Conservation (phyloP, 2,888 invertebrate species). For the Cremastinae sp. region DNA sequence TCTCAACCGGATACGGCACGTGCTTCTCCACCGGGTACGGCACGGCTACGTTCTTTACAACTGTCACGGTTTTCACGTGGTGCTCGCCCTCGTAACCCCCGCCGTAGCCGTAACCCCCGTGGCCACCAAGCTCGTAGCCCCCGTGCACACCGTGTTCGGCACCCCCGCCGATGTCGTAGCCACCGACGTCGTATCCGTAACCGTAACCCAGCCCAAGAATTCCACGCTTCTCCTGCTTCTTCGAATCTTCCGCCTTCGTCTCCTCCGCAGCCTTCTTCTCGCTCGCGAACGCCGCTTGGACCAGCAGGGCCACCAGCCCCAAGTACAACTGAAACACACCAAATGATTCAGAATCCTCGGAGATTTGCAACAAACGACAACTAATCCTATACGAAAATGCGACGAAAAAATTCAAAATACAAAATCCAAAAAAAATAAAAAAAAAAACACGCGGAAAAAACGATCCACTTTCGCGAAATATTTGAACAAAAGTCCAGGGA, state of each 20-base stretch:
- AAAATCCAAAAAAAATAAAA: too few relatives aligned
- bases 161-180: slow-evolving; percentile 87
- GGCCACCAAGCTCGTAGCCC: slow-evolving; percentile 52
- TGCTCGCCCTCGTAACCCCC: slow-evolving; percentile 82
- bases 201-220: slow-evolving; percentile 90
- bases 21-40: slow-evolving; percentile 77
- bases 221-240: slow-evolving; percentile 92
- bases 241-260: slow-evolving; percentile 73
- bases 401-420: too few relatives aligned
- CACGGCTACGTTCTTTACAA: slow-evolving; percentile 84
- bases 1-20: slow-evolving; percentile 86
- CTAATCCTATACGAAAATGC: too few relatives aligned
- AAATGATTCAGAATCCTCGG: slow-evolving; percentile 30
- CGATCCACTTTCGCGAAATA: too few relatives aligned
- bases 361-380: too few relatives aligned
- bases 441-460: too few relatives aligned
- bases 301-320: slow-evolving; percentile 88
- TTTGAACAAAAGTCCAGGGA: too few relatives aligned
- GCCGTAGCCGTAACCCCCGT: slow-evolving; percentile 65
- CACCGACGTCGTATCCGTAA: slow-evolving; percentile 89
- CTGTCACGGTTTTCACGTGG: slow-evolving; percentile 85
- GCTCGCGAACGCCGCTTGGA: slow-evolving; percentile 84
- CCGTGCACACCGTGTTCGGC: slow-evolving; percentile 72
- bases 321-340: slow-evolving; percentile 84
- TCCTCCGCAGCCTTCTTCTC: slow-evolving; percentile 82